A percentile compares a stretch with the other conserved stretches of the same genome.
Conservation (phyloP, 1,140 invertebrate genomes). For the Papilio aristodemus region DNA sequence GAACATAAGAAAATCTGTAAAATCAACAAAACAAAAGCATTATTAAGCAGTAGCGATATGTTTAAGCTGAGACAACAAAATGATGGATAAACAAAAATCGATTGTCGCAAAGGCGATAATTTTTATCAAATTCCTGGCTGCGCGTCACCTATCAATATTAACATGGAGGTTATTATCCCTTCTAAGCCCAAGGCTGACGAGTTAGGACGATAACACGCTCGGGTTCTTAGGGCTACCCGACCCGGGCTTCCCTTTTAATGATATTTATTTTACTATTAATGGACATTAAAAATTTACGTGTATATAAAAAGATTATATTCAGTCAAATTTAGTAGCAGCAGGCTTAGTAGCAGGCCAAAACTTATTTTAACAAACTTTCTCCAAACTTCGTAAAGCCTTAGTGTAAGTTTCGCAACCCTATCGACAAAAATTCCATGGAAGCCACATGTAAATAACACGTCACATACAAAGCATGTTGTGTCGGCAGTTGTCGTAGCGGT, state of each 20-base stretch:
- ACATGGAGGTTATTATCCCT: slow-evolving; percentile 46
- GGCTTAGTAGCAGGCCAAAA: too few species aligned
- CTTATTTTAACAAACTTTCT: too few species aligned
- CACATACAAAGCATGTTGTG: slow-evolving; percentile 36
- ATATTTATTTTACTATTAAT: not conserved
- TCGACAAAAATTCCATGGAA: slow-evolving; percentile 30
- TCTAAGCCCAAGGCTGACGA: slow-evolving; percentile 43
- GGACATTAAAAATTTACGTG: too few species aligned
- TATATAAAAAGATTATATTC: too few species aligned
- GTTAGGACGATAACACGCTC: slow-evolving; percentile 23
- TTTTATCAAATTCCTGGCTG: slow-evolving; percentile 19
- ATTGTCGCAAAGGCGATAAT: not conserved
- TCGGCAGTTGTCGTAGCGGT: slow-evolving; percentile 37
- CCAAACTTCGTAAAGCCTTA: too few species aligned
- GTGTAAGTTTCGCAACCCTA: slow-evolving; percentile 36
- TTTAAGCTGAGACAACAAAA: not conserved
- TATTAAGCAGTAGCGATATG: not conserved
- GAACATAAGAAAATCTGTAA: not conserved
- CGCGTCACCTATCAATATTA: slow-evolving; percentile 37
- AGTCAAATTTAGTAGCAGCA: too few species aligned
- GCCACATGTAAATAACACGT: slow-evolving; percentile 42
- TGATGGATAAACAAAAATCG: slow-evolving; percentile 1
- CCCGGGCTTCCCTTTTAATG: not conserved
- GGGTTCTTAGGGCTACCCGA: not conserved
- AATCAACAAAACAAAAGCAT: not conserved